Percentiles rank a stretch among this genome's conserved stretches.
Conservation (phyloP, 2,113 vertebrate species). For the Marmota flaviventris region DNA sequence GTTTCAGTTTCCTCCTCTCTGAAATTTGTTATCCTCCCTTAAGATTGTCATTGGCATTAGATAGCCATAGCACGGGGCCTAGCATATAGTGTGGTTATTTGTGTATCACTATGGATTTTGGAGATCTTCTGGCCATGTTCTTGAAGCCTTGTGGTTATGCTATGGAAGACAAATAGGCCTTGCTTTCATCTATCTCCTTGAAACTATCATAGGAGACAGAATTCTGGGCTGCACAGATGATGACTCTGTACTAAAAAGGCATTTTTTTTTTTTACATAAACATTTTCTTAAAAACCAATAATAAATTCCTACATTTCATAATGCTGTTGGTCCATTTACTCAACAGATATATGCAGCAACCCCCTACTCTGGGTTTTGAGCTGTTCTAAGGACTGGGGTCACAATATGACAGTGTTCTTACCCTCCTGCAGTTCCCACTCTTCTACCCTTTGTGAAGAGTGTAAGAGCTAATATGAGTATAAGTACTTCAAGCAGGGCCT, state of each 20-base stretch:
- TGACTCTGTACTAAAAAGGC: neutral
- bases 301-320: neutral
- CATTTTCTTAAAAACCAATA: conserved; percentile 14
- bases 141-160: neutral
- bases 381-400: neutral
- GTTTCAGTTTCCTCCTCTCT: conserved; percentile 16
- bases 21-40: neutral
- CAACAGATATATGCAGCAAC: neutral
- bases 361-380: neutral
- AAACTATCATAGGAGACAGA: neutral
- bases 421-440: neutral
- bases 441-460: neutral
- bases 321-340: conserved; percentile 7
- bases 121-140: neutral
- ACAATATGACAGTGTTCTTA: neutral
- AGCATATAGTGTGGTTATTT: neutral
- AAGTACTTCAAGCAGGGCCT: neutral
- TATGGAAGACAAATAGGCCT: neutral
- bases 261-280: conserved; percentile 56
- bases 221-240: neutral
- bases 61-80: neutral
- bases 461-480: neutral
- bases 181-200: neutral
- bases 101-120: neutral
- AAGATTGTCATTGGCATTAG: neutral